Conservation (phyloP, 2,797 vertebrate species). For the Chaetophractus vellerosus region DNA sequence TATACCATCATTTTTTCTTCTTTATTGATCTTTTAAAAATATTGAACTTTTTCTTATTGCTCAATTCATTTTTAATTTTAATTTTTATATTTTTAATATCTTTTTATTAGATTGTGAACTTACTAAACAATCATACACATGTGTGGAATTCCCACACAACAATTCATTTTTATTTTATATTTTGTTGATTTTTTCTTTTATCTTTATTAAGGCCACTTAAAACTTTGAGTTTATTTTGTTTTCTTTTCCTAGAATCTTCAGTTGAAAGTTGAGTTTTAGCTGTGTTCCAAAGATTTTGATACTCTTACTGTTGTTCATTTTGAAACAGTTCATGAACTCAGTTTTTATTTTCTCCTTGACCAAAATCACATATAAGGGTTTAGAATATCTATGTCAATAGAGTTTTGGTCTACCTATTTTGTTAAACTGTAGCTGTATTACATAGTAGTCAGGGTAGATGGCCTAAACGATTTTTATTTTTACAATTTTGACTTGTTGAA, state of each 20-base stretch:
- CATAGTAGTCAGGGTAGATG: not conserved
- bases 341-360: not conserved
- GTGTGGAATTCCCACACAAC: no score
- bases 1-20: not conserved
- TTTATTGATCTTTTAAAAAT: not conserved
- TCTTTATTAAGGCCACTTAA: not conserved
- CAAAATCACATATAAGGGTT: not conserved
- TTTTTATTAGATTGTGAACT: no score
- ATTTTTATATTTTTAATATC: not conserved
- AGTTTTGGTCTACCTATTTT: not conserved
- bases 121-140: no score
- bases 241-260: conserved; percentile 13
- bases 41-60: not conserved
- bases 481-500: not conserved
- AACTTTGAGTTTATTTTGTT: not conserved
- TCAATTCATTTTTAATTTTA: not conserved
- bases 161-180: not conserved
- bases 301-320: not conserved
- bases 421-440: conserved; percentile 42
- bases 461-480: not conserved
- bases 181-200: not conserved
- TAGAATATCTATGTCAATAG: not conserved
- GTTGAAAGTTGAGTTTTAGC: conserved; percentile 14
- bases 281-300: conserved; percentile 30
- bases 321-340: not conserved